Percentiles rank a stretch among this genome's conserved stretches.
Evolutionary conservation across 2,888 invertebrate genomes (phyloP).

Genomic region (Apoderus coryli): DNA sequence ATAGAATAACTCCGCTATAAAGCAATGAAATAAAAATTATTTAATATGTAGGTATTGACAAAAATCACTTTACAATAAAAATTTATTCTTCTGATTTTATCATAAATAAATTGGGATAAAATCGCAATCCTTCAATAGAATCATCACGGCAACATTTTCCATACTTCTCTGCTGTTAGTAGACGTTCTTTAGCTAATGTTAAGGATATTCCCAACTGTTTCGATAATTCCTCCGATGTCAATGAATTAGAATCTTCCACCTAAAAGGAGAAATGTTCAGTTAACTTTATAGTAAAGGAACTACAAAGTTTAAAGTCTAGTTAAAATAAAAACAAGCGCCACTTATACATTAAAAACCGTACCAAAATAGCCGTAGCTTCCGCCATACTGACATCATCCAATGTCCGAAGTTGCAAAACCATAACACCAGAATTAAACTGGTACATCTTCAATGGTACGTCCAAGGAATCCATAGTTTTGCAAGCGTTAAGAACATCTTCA

Average conservation of each 20-base stretch:
- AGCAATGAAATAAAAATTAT: no score
- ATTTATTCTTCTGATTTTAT: slow-evolving; percentile 31
- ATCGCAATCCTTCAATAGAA: slow-evolving; percentile 84
- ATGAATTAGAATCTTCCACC: slow-evolving; percentile 51
- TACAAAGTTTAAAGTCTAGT: no score
- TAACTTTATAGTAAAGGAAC: no score
- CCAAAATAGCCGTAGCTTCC: slow-evolving; percentile 48
- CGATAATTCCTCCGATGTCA: slow-evolving; percentile 81
- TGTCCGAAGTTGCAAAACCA: slow-evolving; percentile 73
- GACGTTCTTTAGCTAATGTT: slow-evolving; percentile 76
- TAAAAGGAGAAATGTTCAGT: slow-evolving; percentile 24
- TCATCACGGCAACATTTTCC: slow-evolving; percentile 90
- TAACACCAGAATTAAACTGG: slow-evolving; percentile 88
- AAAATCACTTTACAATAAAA: no score
- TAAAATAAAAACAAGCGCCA: slow-evolving; percentile 8
- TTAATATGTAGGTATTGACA: no score
- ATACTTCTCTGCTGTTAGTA: slow-evolving; percentile 71
- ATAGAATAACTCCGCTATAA: no score
- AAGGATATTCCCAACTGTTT: slow-evolving; percentile 72
- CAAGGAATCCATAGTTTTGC: slow-evolving; percentile 49
- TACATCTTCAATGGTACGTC: slow-evolving; percentile 62
- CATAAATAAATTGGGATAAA: slow-evolving; percentile 84
- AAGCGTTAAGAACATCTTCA: slow-evolving; percentile 90
- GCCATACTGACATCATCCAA: slow-evolving; percentile 59
- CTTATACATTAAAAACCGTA: slow-evolving; percentile 31